phyloP scores from a whole-genome alignment of 2,113 vertebrate genomes.

The Brachyhypopomus gauderio region DNA sequence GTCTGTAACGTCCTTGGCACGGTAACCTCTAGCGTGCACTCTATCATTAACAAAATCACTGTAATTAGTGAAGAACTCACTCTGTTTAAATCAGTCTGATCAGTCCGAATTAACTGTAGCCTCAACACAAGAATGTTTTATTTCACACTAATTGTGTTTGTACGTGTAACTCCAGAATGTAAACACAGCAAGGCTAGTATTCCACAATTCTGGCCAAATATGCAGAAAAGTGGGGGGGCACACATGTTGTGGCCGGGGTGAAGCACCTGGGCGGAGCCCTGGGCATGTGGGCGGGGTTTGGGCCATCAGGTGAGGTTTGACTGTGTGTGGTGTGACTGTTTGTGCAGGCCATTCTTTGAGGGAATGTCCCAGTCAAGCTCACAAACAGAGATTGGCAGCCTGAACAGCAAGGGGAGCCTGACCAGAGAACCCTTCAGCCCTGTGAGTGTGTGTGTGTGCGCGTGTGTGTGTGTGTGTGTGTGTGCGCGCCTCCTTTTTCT shows the following conservation, averaged over 20 bases:
- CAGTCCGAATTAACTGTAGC: conserved; percentile 5
- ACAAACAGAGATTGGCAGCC: conserved; percentile 91
- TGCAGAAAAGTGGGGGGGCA: no score
- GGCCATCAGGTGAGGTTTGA: no score
- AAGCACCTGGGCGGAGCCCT: no score
- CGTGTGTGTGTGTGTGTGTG: background rate
- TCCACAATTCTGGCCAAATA: background rate
- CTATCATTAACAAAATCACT: conserved; percentile 38
- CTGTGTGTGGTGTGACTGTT: background rate
- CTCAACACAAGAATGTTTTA: conserved; percentile 17
- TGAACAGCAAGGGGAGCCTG: conserved; percentile 90
- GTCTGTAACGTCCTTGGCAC: conserved; percentile 1
- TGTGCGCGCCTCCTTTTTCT: background rate
- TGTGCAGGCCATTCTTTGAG: conserved; percentile 87
- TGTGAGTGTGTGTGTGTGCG: conserved; percentile 68
- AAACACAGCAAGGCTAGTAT: conserved; percentile 16
- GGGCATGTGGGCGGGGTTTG: no score
- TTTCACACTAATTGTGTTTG: conserved; percentile 17
- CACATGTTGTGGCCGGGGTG: no score
- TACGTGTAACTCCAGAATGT: background rate
- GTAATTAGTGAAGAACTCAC: conserved; percentile 28
- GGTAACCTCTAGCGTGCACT: background rate
- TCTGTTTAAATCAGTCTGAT: conserved; percentile 24
- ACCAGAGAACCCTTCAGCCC: conserved; percentile 82
- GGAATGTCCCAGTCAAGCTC: conserved; percentile 94